Evolutionary conservation across 2,797 vertebrate genomes (phyloP), one percentile per base, ranked within the genome.

Genomic region (Rachycentron canadum): DNA sequence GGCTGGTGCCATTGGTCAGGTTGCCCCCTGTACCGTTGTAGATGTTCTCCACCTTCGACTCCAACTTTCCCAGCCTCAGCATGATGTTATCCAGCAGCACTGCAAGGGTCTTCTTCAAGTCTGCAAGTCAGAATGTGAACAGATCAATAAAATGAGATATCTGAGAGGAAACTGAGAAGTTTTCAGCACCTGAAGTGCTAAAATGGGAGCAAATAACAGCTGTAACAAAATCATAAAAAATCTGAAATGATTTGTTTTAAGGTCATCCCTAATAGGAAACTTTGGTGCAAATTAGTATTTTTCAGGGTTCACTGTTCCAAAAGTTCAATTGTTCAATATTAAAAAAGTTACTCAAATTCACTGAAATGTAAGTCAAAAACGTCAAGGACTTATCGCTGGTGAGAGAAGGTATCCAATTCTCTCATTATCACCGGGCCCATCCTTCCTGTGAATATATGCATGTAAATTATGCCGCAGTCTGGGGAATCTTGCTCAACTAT

Each of bases 21-120:
- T 98, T 99, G 66, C 94, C 93, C 69, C 96, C 97, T 0, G 97
- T 97, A 83, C 97, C 96, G 21, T 99, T 99, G 90, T 97, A 94
- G 12, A 99, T 96, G 91, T 96, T 99, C 81, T 99, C 98, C 91
- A 99, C 97, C 90, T 97, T 99, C 7, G 97, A 96, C 89, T 99
- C 98, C 0, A 99, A 93, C 92, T 98, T 99, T 64, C 97, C 97
- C 73, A 99, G 97, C 79, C 98, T 94, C 78, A 97, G 96, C 94
- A 99, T 94, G 89, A 99, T 99, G 92, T 98, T 99, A 88, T 99
- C 98, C 92, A 99, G 86, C 70, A 99, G 92, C 77, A 99, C 98
- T 1, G 98, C 98, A 0, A 99, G 96, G 0, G 98, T 99, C 94
- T 99, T 99, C 95, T 99, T 99, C 90, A 99, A 88, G 91, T 99